Base-by-base conservation (phyloP, 2,888 invertebrate genomes). In the Thera britannica region DNA sequence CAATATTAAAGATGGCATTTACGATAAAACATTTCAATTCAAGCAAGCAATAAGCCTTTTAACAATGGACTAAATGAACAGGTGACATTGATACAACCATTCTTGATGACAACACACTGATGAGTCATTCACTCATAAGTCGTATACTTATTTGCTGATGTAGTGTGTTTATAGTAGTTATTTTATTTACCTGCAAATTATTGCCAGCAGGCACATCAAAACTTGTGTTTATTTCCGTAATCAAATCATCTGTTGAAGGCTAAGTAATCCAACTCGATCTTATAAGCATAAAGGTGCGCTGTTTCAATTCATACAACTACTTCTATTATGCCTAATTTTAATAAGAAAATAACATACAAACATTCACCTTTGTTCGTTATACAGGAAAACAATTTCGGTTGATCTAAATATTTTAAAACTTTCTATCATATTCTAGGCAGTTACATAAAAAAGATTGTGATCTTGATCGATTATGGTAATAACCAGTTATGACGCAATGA, bases 381-480 rank as follows among this genome's bases (percentile, higher is more conserved):
- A 58, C 66, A 75, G 60, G 73, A 73, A 80, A 78, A 72, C 68
- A 75, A 77, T 52, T 74, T 74, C 70, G 23, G 63, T 74, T 70
- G 78, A 76, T 77, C 80, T 78, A 83, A 81, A 86, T 81, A 82
- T 73, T 82, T 85, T 79, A 81, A 79, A 79, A 80, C 87, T 88
- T 89, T 90, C 87, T 85, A 87, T 81, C 81, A 83, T 83, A 85
- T 80, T 72, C 80, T 77, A 82, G 77, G 78, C 79, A 67, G 77
- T 91, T 91, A 83, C 83, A 82, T 86, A 91, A 90, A 76, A 70
- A 61, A 81, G 83, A 87, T 89, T 85, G 85, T 85, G 83, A 87
- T 89, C 86, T 86, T 90, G 89, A 90, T 91, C 84, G 89, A 90
- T 91, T 90, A 90, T 90, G 87, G 86, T 89, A 89, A 90, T 88